Evolutionary conservation across 2,113 vertebrate species (phyloP).

Genomic region (Cephalophus harveyi): DNA sequence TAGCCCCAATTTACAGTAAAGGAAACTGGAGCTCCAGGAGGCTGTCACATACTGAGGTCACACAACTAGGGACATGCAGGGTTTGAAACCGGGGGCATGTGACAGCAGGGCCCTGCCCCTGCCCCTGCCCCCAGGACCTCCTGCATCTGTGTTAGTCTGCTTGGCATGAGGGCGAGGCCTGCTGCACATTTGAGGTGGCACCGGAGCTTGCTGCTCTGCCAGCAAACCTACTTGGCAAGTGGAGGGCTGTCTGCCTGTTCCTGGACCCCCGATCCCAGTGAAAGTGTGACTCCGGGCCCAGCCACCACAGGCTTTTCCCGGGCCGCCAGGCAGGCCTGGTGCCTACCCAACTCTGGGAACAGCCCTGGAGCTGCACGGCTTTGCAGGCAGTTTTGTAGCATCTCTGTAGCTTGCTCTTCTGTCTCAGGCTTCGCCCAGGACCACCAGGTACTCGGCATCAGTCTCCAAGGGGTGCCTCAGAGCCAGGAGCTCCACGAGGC

Average conservation of each 20-base stretch:
- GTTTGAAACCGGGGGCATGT: not conserved
- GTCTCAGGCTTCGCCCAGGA: not conserved
- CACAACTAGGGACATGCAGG: not conserved
- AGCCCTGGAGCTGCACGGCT: not conserved
- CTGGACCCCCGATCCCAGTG: not conserved
- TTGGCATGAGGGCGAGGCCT: not conserved
- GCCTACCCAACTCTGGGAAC: not conserved
- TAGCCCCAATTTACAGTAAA: not conserved
- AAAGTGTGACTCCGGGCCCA: not conserved
- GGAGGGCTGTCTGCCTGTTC: not conserved
- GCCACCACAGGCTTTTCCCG: conserved; percentile 13
- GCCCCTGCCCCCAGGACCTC: not conserved
- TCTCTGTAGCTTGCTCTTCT: not conserved
- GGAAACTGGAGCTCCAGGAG: not conserved
- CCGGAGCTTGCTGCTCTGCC: not conserved
- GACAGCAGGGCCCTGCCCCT: not conserved
- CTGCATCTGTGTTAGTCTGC: not conserved
- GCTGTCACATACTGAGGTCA: not conserved
- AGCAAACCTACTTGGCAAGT: not conserved
- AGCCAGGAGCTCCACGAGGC: not conserved
- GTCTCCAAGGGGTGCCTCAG: not conserved
- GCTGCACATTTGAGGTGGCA: not conserved
- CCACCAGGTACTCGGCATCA: not conserved
- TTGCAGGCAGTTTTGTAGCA: not conserved
- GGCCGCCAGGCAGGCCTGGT: not conserved